phyloP scores from a whole-genome alignment of 2,888 invertebrate genomes.

The Nemurella pictetii region DNA sequence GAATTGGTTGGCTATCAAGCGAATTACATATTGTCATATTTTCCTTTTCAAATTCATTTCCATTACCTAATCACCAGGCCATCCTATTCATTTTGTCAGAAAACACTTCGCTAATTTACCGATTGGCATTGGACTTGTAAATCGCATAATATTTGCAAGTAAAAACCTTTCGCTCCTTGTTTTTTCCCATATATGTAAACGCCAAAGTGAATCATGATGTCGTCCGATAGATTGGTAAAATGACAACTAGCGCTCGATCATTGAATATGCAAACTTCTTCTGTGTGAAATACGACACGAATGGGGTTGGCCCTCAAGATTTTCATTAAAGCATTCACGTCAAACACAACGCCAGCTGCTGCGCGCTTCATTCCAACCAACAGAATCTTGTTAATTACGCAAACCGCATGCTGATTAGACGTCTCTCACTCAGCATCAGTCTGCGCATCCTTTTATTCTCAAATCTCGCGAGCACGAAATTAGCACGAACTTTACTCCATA shows the following conservation, averaged over 20 bases:
- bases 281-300: background rate
- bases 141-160: too few relatives aligned
- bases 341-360: background rate
- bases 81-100: too few relatives aligned
- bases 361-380: conserved; percentile 4
- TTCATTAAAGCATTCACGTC: background rate
- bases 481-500: background rate
- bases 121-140: too few relatives aligned
- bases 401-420: conserved; percentile 8
- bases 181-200: too few relatives aligned
- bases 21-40: too few relatives aligned
- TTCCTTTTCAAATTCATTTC: too few relatives aligned
- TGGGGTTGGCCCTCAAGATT: background rate
- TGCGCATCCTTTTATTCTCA: background rate
- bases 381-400: background rate
- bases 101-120: too few relatives aligned
- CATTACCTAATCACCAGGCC: too few relatives aligned
- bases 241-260: background rate
- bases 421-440: background rate
- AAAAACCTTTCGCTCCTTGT: too few relatives aligned
- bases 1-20: too few relatives aligned
- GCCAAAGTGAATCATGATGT: background rate
- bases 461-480: background rate
- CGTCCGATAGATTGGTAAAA: background rate
- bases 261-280: background rate